These are phyloP conservation scores for Meloidogyne chitwoodi DNA, from an alignment of 1,140 invertebrate species.

Conservation along the genomic window DNA sequence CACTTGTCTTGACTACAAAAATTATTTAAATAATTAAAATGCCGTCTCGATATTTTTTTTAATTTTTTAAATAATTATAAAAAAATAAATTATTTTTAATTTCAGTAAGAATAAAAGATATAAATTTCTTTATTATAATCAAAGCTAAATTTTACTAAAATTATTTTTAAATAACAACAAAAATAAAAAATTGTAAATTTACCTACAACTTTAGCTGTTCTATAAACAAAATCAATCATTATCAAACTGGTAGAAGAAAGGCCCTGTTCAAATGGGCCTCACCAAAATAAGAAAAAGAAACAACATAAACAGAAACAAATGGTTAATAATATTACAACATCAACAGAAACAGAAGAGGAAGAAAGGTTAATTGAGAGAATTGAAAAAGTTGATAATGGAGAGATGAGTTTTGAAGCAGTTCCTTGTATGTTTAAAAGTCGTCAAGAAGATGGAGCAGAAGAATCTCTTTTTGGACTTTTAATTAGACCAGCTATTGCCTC, in stretches of 20 bases:
- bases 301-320: background rate
- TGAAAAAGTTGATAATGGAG: background rate
- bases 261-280: background rate
- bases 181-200: no score
- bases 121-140: no score
- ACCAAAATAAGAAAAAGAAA: background rate
- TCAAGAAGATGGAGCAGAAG: conserved; percentile 34
- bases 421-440: conserved; percentile 37
- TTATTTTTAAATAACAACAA: no score
- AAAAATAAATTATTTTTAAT: no score
- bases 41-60: no score
- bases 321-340: background rate
- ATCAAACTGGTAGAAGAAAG: background rate
- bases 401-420: conserved; percentile 43
- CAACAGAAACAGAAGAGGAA: background rate
- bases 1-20: no score
- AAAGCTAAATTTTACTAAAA: no score
- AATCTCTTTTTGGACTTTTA: conserved; percentile 35
- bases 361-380: background rate
- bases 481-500: conserved; percentile 24
- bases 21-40: no score
- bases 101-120: no score
- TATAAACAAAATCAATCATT: no score
- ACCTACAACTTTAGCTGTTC: no score
- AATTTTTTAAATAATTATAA: no score